Evolutionary conservation across 2,888 invertebrate species (phyloP).

Genomic region (Didymodactylos carnosus): DNA sequence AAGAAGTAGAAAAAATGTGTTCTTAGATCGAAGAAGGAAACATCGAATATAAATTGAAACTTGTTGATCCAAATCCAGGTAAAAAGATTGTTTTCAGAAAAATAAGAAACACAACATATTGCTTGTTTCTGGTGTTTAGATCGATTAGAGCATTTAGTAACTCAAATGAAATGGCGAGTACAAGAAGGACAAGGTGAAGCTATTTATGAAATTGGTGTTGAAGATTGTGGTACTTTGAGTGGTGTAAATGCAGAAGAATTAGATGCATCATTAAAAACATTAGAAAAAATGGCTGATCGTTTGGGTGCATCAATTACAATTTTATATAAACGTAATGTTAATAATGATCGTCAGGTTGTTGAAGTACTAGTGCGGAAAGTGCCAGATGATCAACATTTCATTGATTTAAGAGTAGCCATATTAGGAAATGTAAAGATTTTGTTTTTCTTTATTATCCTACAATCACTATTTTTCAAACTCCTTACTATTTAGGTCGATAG

Average conservation of each 20-base stretch:
- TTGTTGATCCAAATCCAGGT: conserved; percentile 72
- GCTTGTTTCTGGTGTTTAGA: too few relatives aligned
- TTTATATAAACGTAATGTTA: conserved; percentile 46
- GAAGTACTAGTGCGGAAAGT: conserved; percentile 72
- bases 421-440: conserved; percentile 9
- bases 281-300: conserved; percentile 60
- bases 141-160: conserved; percentile 81
- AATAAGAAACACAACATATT: too few relatives aligned
- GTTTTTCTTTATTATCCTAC: too few relatives aligned
- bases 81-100: too few relatives aligned
- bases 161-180: conserved; percentile 94
- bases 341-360: conserved; percentile 33
- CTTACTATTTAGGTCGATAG: too few relatives aligned
- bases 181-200: conserved; percentile 87
- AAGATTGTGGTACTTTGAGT: conserved; percentile 49
- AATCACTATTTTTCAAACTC: too few relatives aligned
- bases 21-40: conserved; percentile 11
- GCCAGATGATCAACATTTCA: conserved; percentile 36
- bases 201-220: conserved; percentile 74
- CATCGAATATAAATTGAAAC: conserved; percentile 46
- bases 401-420: conserved; percentile 5
- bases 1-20: neutral
- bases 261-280: conserved; percentile 60
- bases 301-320: conserved; percentile 61
- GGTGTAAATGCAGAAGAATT: conserved; percentile 66